Conservation (phyloP, 2,113 vertebrate species). For the Stegastes partitus region DNA sequence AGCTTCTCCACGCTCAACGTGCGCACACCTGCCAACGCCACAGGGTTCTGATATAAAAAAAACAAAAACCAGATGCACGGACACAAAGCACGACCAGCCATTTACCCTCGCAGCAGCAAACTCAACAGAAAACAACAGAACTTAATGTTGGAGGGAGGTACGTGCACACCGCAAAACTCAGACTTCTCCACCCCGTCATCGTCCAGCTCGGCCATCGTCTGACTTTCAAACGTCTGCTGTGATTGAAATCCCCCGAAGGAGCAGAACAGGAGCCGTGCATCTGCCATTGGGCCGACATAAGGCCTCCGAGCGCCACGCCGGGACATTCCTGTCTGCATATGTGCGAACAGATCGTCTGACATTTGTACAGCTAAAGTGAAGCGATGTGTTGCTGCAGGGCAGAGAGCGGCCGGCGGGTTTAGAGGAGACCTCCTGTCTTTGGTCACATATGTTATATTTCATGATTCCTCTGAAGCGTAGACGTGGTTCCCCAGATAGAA, state of each 20-base stretch:
- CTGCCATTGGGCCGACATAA: conserved; percentile 19
- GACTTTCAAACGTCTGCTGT: conserved; percentile 40
- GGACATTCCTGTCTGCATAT: conserved; percentile 48
- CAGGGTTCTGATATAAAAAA: conserved; percentile 80
- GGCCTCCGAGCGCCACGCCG: conserved; percentile 35
- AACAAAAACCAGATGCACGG: not conserved
- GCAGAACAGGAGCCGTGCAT: conserved; percentile 10
- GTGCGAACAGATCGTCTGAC: conserved; percentile 36
- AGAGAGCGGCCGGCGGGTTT: not conserved
- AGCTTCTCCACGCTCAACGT: conserved; percentile 64
- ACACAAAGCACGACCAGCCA: not conserved
- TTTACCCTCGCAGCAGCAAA: not conserved
- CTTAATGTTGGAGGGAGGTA: conserved; percentile 1
- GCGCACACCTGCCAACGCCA: conserved; percentile 74
- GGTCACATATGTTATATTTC: conserved; percentile 31
- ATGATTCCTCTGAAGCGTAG: conserved; percentile 1
- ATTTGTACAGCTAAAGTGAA: conserved; percentile 56
- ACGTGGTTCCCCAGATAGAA: not conserved
- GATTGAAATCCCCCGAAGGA: conserved; percentile 12
- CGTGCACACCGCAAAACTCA: conserved; percentile 15
- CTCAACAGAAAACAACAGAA: not conserved
- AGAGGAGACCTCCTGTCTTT: conserved; percentile 1
- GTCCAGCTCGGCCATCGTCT: conserved; percentile 8
- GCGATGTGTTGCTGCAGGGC: conserved; percentile 18
- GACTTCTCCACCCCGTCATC: conserved; percentile 7